phyloP scores from a whole-genome alignment of 1,140 invertebrate species.

The Caerostris darwini region DNA sequence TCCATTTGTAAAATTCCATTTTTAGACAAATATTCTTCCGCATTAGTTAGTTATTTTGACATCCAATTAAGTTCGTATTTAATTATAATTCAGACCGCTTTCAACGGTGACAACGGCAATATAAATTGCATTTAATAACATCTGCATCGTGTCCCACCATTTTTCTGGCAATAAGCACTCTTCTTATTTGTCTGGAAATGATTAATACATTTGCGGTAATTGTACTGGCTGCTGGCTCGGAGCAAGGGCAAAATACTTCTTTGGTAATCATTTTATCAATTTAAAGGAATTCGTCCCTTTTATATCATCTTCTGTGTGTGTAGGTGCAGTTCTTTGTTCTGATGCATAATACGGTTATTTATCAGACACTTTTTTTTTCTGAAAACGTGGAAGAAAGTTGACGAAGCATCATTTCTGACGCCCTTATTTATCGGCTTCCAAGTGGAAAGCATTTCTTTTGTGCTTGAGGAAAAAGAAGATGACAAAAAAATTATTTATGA shows the following conservation, averaged over 20 bases:
- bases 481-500: not conserved
- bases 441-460: slow-evolving; percentile 56
- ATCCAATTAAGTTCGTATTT: slow-evolving; percentile 6
- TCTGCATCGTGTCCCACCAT: not conserved
- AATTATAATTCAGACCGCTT: not conserved
- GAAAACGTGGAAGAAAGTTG: not conserved
- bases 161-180: not conserved
- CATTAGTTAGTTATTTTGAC: too few relatives aligned
- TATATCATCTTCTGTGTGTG: not conserved
- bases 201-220: slow-evolving; percentile 37
- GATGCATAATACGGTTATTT: slow-evolving; percentile 6
- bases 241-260: not conserved
- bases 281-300: not conserved
- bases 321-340: slow-evolving; percentile 12
- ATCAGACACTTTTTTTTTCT: not conserved
- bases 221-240: not conserved
- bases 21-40: too few relatives aligned
- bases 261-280: slow-evolving; percentile 32
- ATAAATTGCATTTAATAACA: slow-evolving; percentile 37
- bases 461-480: not conserved
- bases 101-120: not conserved
- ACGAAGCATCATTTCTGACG: slow-evolving; percentile 34
- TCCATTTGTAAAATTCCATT: too few relatives aligned
- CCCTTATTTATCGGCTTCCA: slow-evolving; percentile 23
- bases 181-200: not conserved